Conservation (phyloP, 2,888 invertebrate genomes). For the Drosophila meridiana region DNA sequence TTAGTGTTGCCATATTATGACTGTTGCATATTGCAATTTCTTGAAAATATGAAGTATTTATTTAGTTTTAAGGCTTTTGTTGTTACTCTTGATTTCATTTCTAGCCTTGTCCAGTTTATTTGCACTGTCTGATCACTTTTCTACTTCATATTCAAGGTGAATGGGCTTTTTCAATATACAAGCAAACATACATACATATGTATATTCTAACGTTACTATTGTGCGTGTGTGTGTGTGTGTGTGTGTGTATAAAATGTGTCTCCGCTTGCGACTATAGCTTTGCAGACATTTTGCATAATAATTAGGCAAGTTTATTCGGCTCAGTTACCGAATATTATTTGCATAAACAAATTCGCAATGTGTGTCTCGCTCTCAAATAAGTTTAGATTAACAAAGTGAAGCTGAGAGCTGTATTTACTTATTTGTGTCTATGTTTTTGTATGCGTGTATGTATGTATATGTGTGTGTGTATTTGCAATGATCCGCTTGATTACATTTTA, state of each 20-base stretch:
- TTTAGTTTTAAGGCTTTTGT: neutral
- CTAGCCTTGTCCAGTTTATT: neutral
- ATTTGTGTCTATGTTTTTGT: no score
- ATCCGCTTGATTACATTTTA: constrained; percentile 5
- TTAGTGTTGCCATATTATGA: neutral
- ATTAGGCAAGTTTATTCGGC: constrained; percentile 26
- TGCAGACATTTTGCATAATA: constrained; percentile 23
- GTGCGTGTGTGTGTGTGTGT: neutral
- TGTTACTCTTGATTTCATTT: neutral
- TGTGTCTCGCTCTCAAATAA: constrained; percentile 15
- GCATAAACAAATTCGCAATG: constrained; percentile 26
- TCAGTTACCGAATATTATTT: constrained; percentile 22
- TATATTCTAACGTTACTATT: constrained; percentile 3
- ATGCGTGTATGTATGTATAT: no score
- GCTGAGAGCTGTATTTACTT: neutral
- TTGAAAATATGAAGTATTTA: neutral
- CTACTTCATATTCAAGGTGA: neutral
- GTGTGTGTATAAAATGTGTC: neutral
- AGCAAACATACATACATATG: neutral
- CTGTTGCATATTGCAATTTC: neutral
- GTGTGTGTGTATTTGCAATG: neutral
- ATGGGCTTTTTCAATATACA: neutral
- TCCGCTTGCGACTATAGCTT: neutral
- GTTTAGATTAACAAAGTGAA: constrained; percentile 11
- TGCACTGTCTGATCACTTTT: neutral